Base-by-base conservation (phyloP, 2,888 invertebrate species). In the Gastracanthus pulcherrimus region DNA sequence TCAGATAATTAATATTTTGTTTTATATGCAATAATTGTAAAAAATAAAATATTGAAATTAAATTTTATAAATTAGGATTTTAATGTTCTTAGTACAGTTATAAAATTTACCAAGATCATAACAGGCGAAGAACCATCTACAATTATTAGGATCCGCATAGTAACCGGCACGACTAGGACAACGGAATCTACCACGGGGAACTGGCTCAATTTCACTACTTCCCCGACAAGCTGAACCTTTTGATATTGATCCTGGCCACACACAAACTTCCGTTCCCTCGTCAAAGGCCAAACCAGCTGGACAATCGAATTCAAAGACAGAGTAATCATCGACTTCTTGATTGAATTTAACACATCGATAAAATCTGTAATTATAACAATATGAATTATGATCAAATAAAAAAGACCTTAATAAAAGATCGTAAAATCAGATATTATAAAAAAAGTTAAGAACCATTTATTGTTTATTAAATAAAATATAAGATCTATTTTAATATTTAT, bases 101-200 rank as follows among this genome's bases (percentile, higher is more conserved):
- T 16, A 36, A 29, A 34, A 48, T 87, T 93, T 93, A 86, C 95
- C 95, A 88, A 95, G 94, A 90, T 96, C 95, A 79, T 95, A 92
- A 88, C 96, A 96, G 31, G 96, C 96, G 91, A 96, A 96, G 93
- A 96, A 96, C 96, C 96, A 96, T 79, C 96, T 94, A 85, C 96
- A 96, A 91, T 96, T 96, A 89, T 95, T 95, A 0, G 96, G 96
- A 90, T 96, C 96, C 0, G 95, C 95, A 88, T 95, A 96, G 89
- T 96, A 96, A 81, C 96, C 96, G 91, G 94, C 93, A 85, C 94
- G 93, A 66, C 93, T 92, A 0, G 95, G 95, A 87, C 96, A 96
- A 41, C 93, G 91, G 90, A 96, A 96, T 86, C 95, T 93, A 0
- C 93, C 93, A 75, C 92, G 91, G 0, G 96, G 94, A 0, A 96